Conservation (phyloP, 2,797 vertebrate species). For the Melanotaenia maccullochi region DNA sequence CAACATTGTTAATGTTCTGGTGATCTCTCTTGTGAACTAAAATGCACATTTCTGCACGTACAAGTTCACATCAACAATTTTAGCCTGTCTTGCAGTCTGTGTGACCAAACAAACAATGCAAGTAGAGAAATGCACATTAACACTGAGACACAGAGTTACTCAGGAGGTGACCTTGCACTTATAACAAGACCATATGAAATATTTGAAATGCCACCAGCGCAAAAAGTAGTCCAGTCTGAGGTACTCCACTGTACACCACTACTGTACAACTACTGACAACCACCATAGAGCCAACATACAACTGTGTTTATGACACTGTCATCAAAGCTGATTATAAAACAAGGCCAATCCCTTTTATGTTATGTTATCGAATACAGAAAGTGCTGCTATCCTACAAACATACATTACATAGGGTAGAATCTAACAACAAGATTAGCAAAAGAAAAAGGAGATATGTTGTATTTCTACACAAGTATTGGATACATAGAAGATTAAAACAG, state of each 20-base stretch:
- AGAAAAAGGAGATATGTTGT: background rate
- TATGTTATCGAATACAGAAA: slow-evolving; percentile 4
- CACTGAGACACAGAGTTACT: background rate
- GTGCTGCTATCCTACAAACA: background rate
- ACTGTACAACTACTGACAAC: background rate
- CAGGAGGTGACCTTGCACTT: background rate
- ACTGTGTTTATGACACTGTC: background rate
- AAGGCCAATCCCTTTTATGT: background rate
- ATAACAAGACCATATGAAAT: slow-evolving; percentile 57
- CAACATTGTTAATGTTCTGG: background rate
- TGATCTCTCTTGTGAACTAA: background rate
- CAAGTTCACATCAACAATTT: background rate
- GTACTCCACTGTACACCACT: background rate
- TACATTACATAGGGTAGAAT: background rate
- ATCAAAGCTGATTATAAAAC: slow-evolving; percentile 13
- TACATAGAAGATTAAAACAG: slow-evolving; percentile 7
- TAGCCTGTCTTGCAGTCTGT: background rate
- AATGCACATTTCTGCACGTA: background rate
- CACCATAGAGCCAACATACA: slow-evolving; percentile 6
- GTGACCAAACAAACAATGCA: background rate
- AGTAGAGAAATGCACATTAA: background rate
- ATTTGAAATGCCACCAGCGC: slow-evolving; percentile 45
- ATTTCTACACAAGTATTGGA: slow-evolving; percentile 1
- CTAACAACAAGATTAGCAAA: background rate
- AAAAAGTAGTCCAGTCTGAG: slow-evolving; percentile 9